These are phyloP conservation scores for Drosophila punjabiensis DNA, from an alignment of 1,140 invertebrate genomes.

Conservation along the genomic window DNA sequence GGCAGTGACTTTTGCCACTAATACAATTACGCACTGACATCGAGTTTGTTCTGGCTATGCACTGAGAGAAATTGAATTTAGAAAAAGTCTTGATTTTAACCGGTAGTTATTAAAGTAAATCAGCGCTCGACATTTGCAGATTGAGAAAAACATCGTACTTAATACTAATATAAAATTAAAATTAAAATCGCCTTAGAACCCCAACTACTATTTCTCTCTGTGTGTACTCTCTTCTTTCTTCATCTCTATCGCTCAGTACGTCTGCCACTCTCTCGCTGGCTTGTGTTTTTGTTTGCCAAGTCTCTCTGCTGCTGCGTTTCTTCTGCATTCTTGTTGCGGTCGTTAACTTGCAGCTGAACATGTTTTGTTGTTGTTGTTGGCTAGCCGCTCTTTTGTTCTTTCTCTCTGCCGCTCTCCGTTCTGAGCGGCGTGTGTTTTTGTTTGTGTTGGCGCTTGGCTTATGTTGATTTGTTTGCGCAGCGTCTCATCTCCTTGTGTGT, in stretches of 20 bases:
- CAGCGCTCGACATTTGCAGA: neutral
- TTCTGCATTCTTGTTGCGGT: conserved; percentile 72
- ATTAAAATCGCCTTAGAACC: neutral
- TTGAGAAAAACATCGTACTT: neutral
- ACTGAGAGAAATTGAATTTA: conserved; percentile 4
- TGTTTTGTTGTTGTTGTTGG: conserved; percentile 54
- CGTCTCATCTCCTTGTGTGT: conserved; percentile 35
- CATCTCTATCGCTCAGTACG: conserved; percentile 6
- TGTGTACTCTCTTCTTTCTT: conserved; percentile 18
- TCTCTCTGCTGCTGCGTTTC: conserved; percentile 48
- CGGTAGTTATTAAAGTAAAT: neutral
- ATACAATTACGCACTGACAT: conserved; percentile 51
- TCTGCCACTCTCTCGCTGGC: conserved; percentile 19
- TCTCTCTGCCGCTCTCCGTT: conserved; percentile 9
- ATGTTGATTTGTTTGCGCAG: conserved; percentile 54
- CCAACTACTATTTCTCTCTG: neutral
- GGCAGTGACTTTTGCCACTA: conserved; percentile 60
- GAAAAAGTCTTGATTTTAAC: neutral
- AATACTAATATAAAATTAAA: neutral
- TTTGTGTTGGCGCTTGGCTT: conserved; percentile 49
- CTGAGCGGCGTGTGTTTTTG: conserved; percentile 24
- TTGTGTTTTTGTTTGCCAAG: conserved; percentile 58
- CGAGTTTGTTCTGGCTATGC: conserved; percentile 45
- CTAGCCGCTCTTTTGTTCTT: conserved; percentile 18
- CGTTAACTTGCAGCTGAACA: conserved; percentile 76